phyloP scores from a whole-genome alignment of 2,113 vertebrate species.

The Misgurnus anguillicaudatus region DNA sequence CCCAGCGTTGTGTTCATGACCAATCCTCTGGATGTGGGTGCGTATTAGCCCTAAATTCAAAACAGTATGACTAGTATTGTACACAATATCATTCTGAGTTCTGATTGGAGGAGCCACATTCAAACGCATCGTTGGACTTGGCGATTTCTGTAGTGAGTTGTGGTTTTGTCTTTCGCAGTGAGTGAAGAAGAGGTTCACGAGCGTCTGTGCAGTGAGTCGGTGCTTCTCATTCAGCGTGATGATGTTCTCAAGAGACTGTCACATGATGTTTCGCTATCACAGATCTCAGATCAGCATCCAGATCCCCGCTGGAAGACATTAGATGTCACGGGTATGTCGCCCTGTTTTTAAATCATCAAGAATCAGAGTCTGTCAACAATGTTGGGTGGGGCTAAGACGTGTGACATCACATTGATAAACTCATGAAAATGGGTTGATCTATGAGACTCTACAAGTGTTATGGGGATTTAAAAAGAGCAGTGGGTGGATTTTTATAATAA shows the following conservation, averaged over 20 bases:
- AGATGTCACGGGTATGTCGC: slow-evolving; percentile 69
- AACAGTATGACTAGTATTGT: too few relatives aligned
- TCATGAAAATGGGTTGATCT: too few relatives aligned
- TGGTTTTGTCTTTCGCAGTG: slow-evolving; percentile 50
- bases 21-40: slow-evolving; percentile 76
- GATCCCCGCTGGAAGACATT: slow-evolving; percentile 67
- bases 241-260: slow-evolving; percentile 69
- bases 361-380: too few relatives aligned
- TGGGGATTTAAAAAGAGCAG: too few relatives aligned
- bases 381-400: too few relatives aligned
- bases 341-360: neutral
- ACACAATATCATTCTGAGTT: too few relatives aligned
- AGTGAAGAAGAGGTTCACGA: slow-evolving; percentile 63
- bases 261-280: slow-evolving; percentile 45
- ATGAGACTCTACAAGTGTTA: too few relatives aligned
- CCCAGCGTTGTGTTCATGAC: slow-evolving; percentile 72
- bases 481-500: too few relatives aligned
- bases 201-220: slow-evolving; percentile 74
- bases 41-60: slow-evolving; percentile 28
- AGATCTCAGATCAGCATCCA: slow-evolving; percentile 50
- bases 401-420: too few relatives aligned
- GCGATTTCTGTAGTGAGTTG: neutral
- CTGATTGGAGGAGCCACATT: too few relatives aligned
- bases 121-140: too few relatives aligned
- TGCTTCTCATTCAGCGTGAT: slow-evolving; percentile 72